Evolutionary conservation across 2,888 invertebrate genomes (phyloP).

Genomic region (Drosophila acutilabella): DNA sequence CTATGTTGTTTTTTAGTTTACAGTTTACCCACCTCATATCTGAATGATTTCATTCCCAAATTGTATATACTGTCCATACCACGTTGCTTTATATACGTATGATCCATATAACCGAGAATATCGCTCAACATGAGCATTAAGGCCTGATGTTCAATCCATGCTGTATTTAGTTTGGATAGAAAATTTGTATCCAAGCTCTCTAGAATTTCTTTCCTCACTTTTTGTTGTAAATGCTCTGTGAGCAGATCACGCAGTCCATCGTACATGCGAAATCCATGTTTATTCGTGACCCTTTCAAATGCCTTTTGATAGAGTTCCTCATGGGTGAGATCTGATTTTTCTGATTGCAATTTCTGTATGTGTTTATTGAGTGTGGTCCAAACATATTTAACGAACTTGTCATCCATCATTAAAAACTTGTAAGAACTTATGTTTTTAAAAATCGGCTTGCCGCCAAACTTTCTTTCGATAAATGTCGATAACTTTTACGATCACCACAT

Average conservation of each 20-base stretch:
- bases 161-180: not conserved
- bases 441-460: not conserved
- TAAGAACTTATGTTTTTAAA: not conserved
- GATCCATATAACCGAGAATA: conserved; percentile 4
- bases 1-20: too few species aligned
- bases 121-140: conserved; percentile 19
- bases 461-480: not conserved
- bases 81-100: not conserved
- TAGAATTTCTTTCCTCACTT: conserved; percentile 2
- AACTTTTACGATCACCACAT: not conserved
- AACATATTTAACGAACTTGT: conserved; percentile 3
- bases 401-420: conserved; percentile 14
- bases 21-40: conserved; percentile 11
- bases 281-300: conserved; percentile 10
- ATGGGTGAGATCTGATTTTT: not conserved
- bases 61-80: conserved; percentile 11
- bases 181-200: conserved; percentile 1
- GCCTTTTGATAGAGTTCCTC: conserved; percentile 4
- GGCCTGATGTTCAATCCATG: conserved; percentile 14
- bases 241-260: conserved; percentile 16
- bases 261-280: conserved; percentile 19
- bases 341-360: conserved; percentile 1
- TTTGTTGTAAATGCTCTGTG: conserved; percentile 2
- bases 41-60: conserved; percentile 8
- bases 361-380: conserved; percentile 7